phyloP scores from a whole-genome alignment of 2,797 vertebrate genomes.

The Parambassis ranga region DNA sequence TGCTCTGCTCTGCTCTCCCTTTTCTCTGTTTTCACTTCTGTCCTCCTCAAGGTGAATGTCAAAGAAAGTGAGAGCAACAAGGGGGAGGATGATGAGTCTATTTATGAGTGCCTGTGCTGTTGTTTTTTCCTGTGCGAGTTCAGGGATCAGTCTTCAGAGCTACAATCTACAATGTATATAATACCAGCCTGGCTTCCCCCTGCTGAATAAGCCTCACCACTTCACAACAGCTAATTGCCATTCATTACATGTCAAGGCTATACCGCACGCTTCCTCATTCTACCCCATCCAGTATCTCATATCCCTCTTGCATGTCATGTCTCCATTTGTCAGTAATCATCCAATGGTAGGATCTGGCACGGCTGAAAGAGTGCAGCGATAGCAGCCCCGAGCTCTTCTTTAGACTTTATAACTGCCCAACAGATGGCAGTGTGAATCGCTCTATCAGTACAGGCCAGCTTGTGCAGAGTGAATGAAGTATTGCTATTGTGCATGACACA shows the following conservation, averaged over 20 bases:
- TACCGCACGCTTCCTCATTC: constrained; percentile 6
- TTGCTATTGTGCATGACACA: background rate
- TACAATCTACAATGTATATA: background rate
- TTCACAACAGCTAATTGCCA: constrained; percentile 36
- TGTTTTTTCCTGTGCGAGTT: constrained; percentile 12
- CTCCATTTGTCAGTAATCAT: constrained; percentile 45
- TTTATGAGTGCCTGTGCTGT: constrained; percentile 14
- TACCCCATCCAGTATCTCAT: constrained; percentile 16
- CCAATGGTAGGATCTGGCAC: constrained; percentile 31
- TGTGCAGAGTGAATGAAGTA: background rate
- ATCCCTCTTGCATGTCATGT: constrained; percentile 31
- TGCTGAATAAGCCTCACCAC: constrained; percentile 13
- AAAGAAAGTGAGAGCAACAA: background rate
- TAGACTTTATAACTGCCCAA: constrained; percentile 59
- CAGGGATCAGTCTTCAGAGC: background rate
- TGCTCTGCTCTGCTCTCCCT: constrained; percentile 13
- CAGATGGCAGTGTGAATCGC: constrained; percentile 76
- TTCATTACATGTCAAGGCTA: constrained; percentile 30
- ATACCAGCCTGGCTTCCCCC: constrained; percentile 6
- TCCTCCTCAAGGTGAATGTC: constrained; percentile 20
- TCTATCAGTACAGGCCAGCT: constrained; percentile 28
- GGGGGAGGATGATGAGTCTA: background rate
- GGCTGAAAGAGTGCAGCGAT: constrained; percentile 29
- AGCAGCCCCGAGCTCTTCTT: constrained; percentile 23
- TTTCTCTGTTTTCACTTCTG: constrained; percentile 5